A percentile compares a stretch with the other conserved stretches of the same genome.
Evolutionary conservation across 2,888 invertebrate species (phyloP).

Genomic region (Orchesella flavescens): DNA sequence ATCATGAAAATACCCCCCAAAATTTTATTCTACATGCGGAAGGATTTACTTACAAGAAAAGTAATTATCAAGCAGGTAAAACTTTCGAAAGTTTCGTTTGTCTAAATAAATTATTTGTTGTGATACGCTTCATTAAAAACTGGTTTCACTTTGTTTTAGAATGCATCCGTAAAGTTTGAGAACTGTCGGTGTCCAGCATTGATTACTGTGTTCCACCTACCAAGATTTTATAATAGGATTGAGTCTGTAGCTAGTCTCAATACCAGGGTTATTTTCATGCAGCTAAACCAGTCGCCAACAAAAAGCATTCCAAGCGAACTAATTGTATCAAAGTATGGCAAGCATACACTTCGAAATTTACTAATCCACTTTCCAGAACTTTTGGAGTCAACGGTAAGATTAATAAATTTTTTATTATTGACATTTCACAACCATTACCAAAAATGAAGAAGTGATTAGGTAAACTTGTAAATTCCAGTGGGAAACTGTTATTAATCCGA

Average conservation of each 20-base stretch:
- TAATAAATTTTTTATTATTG: neutral
- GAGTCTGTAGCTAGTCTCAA: slow-evolving; percentile 47
- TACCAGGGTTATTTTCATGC: slow-evolving; percentile 46
- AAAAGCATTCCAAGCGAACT: slow-evolving; percentile 31
- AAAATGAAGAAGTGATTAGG: neutral
- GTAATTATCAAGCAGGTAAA: slow-evolving; percentile 81
- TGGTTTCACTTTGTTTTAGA: slow-evolving; percentile 76
- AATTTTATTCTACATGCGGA: slow-evolving; percentile 80
- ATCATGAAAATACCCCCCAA: slow-evolving; percentile 78
- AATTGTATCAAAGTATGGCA: slow-evolving; percentile 42
- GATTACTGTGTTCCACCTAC: slow-evolving; percentile 76
- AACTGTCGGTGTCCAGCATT: slow-evolving; percentile 60
- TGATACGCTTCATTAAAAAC: no score
- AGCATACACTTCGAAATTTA: slow-evolving; percentile 25
- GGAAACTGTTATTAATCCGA: neutral
- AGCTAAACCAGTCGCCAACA: neutral
- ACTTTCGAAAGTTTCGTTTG: slow-evolving; percentile 59
- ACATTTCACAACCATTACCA: no score
- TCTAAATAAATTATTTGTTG: neutral
- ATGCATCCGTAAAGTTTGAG: slow-evolving; percentile 62
- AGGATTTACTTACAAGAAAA: slow-evolving; percentile 78
- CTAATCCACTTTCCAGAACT: slow-evolving; percentile 25
- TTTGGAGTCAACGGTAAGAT: slow-evolving; percentile 36
- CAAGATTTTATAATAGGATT: slow-evolving; percentile 77
- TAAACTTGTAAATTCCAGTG: slow-evolving; percentile 11